Conservation (phyloP, 2,113 vertebrate genomes). For the Mus pahari region DNA sequence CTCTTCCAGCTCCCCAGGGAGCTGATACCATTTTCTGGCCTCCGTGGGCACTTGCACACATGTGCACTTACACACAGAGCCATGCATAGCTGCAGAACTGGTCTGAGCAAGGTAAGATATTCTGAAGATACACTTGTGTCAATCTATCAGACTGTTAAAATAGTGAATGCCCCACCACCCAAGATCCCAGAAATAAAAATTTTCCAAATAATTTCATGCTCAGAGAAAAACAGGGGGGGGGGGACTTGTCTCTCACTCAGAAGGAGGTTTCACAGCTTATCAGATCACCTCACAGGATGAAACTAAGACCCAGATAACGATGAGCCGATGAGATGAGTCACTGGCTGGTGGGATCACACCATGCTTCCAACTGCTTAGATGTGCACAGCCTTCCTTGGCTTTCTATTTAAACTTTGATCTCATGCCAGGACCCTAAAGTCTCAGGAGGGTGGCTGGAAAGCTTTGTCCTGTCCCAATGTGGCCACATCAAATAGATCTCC, state of each 20-base stretch:
- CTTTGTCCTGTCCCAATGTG: neutral
- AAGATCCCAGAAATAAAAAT: neutral
- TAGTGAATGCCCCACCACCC: neutral
- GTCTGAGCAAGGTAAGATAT: neutral
- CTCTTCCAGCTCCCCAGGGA: neutral
- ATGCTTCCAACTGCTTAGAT: neutral
- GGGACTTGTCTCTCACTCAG: neutral
- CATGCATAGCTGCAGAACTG: too few relatives aligned
- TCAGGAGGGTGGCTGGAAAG: too few relatives aligned
- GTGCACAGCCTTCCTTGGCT: neutral
- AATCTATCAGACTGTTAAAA: neutral
- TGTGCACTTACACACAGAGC: neutral
- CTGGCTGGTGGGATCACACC: neutral
- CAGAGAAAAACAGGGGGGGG: neutral
- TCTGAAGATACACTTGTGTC: neutral
- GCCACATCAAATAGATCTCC: neutral
- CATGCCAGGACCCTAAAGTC: neutral
- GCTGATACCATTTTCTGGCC: neutral
- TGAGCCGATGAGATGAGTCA: neutral
- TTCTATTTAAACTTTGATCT: neutral
- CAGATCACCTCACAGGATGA: neutral
- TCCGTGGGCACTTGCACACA: neutral
- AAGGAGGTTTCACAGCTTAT: neutral
- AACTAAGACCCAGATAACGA: neutral
- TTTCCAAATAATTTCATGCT: neutral